Base-by-base conservation (phyloP, 2,797 vertebrate genomes). In the Pangasius djambal region DNA sequence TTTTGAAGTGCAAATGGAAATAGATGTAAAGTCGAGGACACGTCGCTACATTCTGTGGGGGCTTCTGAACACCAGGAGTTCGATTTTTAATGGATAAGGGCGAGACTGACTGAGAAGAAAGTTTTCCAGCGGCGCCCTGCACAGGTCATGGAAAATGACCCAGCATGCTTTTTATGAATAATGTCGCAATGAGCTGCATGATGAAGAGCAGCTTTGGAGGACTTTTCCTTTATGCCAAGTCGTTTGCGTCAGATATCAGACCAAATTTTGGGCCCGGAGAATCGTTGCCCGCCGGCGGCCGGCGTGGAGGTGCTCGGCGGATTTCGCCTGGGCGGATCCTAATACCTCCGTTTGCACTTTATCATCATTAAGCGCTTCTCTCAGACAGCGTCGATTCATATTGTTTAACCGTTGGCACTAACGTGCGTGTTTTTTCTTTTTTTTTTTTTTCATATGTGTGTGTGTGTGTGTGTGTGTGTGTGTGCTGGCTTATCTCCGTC, bases 321-420 rank as follows among this genome's bases (percentile, higher is more conserved):
- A 16, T 61, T 86, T 16, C 0, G 31, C 12, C 44, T 34, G 74
- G 44, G 70, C 20, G 78, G 69, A 77, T 63, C 79, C 85, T 34
- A 50, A 83, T n/a, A 70, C 79, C 44, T 40, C 15, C 18, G 44
- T 57, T 78, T 77, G 52, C 34, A 75, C 81, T 89, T 89, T 79
- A 87, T 89, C 89, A 89, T 87, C 89, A 87, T 87, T 89, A 87
- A 87, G 89, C 52, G 28, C 25, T 84, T 70, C 81, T 31, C 37
- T 28, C 70, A 69, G 89, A 89, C 89, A 87, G 81, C 81, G 52
- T 85, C 86, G 44, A 89, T 89, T 89, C 89, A 89, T 89, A 89
- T 89, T 89, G 89, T 89, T 89, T 89, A 87, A 87, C 89, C 77
- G 57, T 63, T 77, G 86, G 86, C 89, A 84, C 81, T 89, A 84